Evolutionary conservation across 2,888 invertebrate species (phyloP).

Genomic region (Drosophila demipolita): DNA sequence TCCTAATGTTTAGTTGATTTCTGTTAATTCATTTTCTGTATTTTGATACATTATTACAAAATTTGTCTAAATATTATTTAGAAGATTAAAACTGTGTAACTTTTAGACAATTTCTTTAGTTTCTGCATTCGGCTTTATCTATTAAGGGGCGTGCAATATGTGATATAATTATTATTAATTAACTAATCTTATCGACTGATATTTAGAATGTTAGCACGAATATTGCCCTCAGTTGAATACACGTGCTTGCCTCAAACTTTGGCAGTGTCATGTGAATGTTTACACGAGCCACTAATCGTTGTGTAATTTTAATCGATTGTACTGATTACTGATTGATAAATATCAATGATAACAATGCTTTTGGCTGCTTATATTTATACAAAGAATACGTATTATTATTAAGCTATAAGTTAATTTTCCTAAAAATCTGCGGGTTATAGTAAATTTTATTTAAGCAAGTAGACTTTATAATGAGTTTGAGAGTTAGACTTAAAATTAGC

Average conservation of each 20-base stretch:
- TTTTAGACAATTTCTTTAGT: neutral
- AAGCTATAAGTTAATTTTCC: neutral
- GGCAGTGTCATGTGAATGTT: neutral
- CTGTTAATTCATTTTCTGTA: neutral
- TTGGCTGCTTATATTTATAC: neutral
- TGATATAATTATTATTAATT: too few species aligned
- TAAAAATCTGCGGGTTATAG: neutral
- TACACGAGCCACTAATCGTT: neutral
- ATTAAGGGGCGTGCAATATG: neutral
- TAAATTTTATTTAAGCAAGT: neutral
- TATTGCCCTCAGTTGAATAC: neutral
- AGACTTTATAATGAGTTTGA: neutral
- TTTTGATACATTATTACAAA: neutral
- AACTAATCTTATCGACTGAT: conserved; percentile 29
- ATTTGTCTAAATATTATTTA: neutral
- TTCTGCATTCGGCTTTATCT: neutral
- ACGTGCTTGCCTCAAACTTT: neutral
- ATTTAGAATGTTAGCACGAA: neutral
- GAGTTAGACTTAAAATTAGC: neutral
- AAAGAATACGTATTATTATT: too few species aligned
- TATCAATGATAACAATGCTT: neutral
- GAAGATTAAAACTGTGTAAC: neutral
- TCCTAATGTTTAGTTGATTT: neutral
- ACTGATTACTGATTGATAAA: neutral
- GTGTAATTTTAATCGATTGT: neutral